phyloP scores from a whole-genome alignment of 2,888 invertebrate genomes.

The Ectemnius continuus region DNA sequence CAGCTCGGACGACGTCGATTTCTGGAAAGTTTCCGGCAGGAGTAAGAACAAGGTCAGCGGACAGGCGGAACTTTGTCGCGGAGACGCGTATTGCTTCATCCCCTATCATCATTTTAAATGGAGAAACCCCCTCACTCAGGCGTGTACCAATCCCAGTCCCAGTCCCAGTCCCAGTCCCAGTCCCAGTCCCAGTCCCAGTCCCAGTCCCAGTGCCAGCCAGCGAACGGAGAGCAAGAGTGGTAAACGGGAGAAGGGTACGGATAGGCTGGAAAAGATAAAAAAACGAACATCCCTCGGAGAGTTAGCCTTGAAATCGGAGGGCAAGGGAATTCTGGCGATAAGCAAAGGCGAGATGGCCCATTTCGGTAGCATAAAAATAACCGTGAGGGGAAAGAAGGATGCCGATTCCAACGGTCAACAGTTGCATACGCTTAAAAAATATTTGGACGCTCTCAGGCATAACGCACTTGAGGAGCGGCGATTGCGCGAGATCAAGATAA shows the following conservation, averaged over 20 bases:
- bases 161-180: neutral
- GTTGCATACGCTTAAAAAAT: slow-evolving; percentile 47
- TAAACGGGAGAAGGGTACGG: neutral
- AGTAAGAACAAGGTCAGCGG: slow-evolving; percentile 43
- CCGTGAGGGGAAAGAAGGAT: slow-evolving; percentile 68
- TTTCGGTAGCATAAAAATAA: slow-evolving; percentile 66
- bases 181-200: no score
- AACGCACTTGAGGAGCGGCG: slow-evolving; percentile 59
- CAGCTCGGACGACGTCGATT: slow-evolving; percentile 62
- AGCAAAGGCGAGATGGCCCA: slow-evolving; percentile 17
- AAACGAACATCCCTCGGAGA: neutral
- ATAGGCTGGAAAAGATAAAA: neutral
- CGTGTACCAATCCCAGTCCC: no score
- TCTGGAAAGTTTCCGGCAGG: slow-evolving; percentile 61
- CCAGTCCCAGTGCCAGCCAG: neutral
- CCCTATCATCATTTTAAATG: no score
- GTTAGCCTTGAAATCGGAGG: neutral
- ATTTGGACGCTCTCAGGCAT: slow-evolving; percentile 56
- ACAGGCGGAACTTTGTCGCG: neutral
- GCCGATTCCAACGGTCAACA: slow-evolving; percentile 47
- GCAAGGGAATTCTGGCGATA: neutral
- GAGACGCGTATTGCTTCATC: no score
- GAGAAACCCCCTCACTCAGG: neutral
- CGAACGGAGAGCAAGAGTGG: neutral
- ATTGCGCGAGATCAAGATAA: slow-evolving; percentile 58